Evolutionary conservation across 2,797 vertebrate species (phyloP).

Genomic region (Chromobotia macracanthus): DNA sequence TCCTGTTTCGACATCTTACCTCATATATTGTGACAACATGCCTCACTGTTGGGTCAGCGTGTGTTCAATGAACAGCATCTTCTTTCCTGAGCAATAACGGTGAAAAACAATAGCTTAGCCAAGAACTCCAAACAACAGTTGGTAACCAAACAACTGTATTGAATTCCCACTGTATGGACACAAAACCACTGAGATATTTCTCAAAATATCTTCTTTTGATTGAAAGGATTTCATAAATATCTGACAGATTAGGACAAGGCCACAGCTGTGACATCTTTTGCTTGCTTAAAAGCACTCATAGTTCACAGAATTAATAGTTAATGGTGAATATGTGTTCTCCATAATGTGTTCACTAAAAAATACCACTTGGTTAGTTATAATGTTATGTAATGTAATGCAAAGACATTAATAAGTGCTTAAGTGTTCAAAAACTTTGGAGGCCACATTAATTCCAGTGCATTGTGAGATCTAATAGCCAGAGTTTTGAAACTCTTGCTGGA

Average conservation of each 20-base stretch:
- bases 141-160: too few species aligned
- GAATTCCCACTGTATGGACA: too few species aligned
- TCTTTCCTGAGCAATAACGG: constrained; percentile 11
- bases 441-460: not conserved
- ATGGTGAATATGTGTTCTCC: not conserved
- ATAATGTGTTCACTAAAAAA: too few species aligned
- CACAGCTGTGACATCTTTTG: too few species aligned
- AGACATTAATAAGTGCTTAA: not conserved
- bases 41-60: constrained; percentile 1
- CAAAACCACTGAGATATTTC: too few species aligned
- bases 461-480: not conserved
- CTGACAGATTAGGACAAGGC: too few species aligned
- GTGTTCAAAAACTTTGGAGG: not conserved
- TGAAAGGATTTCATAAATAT: too few species aligned
- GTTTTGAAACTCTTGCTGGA: constrained; percentile 1
- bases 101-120: not conserved
- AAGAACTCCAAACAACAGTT: too few species aligned
- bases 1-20: not conserved
- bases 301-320: too few species aligned
- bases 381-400: not conserved
- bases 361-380: too few species aligned
- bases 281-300: too few species aligned
- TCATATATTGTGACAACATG: not conserved
- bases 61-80: not conserved
- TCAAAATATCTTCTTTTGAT: too few species aligned